A percentile compares a stretch with the other conserved stretches of the same genome.
phyloP scores from a whole-genome alignment of 2,888 invertebrate genomes.

The Scelioninae gen. 1 region DNA sequence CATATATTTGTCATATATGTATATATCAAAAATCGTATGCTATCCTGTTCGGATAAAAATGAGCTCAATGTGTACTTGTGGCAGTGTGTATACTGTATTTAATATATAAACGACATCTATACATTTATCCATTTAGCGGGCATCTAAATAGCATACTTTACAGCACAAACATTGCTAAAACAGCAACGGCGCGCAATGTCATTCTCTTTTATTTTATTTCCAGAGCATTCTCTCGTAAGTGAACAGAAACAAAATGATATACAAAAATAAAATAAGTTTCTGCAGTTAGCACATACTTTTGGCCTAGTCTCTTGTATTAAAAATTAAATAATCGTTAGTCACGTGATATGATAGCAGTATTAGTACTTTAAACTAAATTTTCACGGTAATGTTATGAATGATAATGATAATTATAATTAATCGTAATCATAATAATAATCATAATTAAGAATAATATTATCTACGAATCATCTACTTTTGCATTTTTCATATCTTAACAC shows the following conservation, averaged over 20 bases:
- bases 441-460: slow-evolving; percentile 48
- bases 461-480: slow-evolving; percentile 53
- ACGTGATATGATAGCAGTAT: slow-evolving; percentile 70
- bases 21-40: slow-evolving; percentile 64
- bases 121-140: slow-evolving; percentile 66
- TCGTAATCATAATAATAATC: slow-evolving; percentile 63
- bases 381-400: slow-evolving; percentile 49
- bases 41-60: slow-evolving; percentile 47
- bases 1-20: slow-evolving; percentile 53
- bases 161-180: slow-evolving; percentile 62
- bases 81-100: slow-evolving; percentile 65
- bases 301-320: slow-evolving; percentile 70
- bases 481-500: slow-evolving; percentile 36
- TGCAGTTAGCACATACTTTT: slow-evolving; percentile 64
- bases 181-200: slow-evolving; percentile 48
- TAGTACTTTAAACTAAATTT: slow-evolving; percentile 72
- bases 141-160: slow-evolving; percentile 68
- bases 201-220: slow-evolving; percentile 27
- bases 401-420: slow-evolving; percentile 71
- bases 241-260: slow-evolving; percentile 25
- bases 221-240: slow-evolving; percentile 20
- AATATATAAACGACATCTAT: slow-evolving; percentile 64
- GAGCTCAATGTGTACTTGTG: slow-evolving; percentile 54
- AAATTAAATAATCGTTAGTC: slow-evolving; percentile 72
- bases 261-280: slow-evolving; percentile 28